phyloP scores from a whole-genome alignment of 1,140 invertebrate genomes.

The Schlechtendalia chinensis region DNA sequence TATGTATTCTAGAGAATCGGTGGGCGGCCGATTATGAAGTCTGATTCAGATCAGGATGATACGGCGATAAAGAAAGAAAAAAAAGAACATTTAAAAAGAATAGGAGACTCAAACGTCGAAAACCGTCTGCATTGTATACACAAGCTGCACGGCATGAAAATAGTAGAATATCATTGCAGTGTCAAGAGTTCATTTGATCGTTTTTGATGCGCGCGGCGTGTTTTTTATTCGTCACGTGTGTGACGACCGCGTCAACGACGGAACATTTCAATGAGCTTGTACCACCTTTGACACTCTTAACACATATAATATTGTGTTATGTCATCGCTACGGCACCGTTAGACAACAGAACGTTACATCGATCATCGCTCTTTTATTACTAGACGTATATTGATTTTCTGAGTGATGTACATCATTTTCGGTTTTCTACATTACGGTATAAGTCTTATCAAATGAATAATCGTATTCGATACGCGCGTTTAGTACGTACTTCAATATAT shows the following conservation, averaged over 20 bases:
- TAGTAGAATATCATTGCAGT: not conserved
- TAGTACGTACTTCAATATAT: no score
- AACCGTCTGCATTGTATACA: not conserved
- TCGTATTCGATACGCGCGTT: not conserved
- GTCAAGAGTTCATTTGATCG: slow-evolving; percentile 5
- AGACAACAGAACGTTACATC: no score
- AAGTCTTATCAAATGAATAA: not conserved
- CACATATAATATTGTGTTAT: not conserved
- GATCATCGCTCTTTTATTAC: not conserved
- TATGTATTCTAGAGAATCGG: no score
- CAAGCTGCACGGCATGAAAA: not conserved
- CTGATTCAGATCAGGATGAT: not conserved
- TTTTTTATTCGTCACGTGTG: not conserved
- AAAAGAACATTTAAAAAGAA: not conserved
- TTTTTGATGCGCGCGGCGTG: not conserved
- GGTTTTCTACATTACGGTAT: not conserved
- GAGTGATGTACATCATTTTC: not conserved
- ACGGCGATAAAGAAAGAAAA: slow-evolving; percentile 15
- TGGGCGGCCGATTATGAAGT: slow-evolving; percentile 2
- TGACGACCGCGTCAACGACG: slow-evolving; percentile 26
- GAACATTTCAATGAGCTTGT: not conserved
- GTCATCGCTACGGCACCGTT: not conserved
- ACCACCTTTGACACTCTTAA: slow-evolving; percentile 25
- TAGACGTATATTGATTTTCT: not conserved
- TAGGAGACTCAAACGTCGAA: not conserved